Evolutionary conservation across 2,888 invertebrate species (phyloP), one percentile per base, ranked within the genome.

Genomic region (Melanargia galathea): DNA sequence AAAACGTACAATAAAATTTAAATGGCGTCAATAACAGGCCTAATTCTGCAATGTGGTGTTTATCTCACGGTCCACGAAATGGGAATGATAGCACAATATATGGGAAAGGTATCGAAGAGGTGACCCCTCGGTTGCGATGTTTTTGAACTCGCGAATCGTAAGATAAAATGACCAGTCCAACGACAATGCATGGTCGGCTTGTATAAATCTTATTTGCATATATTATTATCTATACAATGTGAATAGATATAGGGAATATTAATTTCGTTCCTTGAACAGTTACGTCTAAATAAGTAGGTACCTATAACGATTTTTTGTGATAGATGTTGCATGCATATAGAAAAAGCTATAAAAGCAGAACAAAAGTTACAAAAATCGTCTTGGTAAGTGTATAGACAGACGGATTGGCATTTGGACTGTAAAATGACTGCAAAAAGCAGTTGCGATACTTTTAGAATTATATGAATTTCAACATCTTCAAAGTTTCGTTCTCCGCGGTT

Each of bases 91-190:
- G 69, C 74, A 79, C 75, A 80, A 78, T 77, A 76, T 74, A 81
- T 82, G 83, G 79, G 84, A 82, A 82, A 80, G 78, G 79, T 83
- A 86, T 86, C 78, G 77, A 76, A 78, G 74, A 82, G 87, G 87
- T 88, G 88, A 89, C 90, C 89, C 89, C 72, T 82, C 82, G 65
- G 26, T 79, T 75, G 64, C 70, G 70, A 70, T 58, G 68, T 70
- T 71, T 75, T 70, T 71, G 78, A 78, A 72, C 84, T 86, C 82
- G 90, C 89, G 82, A 90, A 90, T 84, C 77, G 74, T 81, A 79
- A 84, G 82, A 87, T 82, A 79, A 79, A 83, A 78, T 83, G 87
- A 82, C 87, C 88, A 82, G 82, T 76, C 71, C 61, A 66, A 67
- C 73, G 76, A 86, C 83, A 86, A 85, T 81, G 78, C 80, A 60